Base-by-base conservation (phyloP, 1,140 invertebrate genomes). In the Holotrichia oblita region DNA sequence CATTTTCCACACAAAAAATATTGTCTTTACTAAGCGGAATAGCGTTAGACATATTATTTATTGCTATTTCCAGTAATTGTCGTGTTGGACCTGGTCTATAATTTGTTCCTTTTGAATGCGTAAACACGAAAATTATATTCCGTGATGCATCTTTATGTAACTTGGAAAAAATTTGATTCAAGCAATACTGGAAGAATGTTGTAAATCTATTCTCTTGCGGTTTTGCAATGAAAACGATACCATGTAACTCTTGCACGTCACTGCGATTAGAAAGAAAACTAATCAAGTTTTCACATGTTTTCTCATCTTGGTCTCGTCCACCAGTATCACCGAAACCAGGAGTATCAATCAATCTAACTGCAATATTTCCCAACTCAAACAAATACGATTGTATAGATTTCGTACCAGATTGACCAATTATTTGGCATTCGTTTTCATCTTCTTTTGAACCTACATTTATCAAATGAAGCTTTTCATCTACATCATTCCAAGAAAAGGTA, bases 111-210 rank as follows among this genome's bases (percentile, higher is more conserved):
- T 79, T 82, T 0, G 82, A 73, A 76, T 83, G 79, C 0, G 85
- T 85, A 79, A 85, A 85, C 9, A 84, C 74, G 77, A 85, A 85
- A 27, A 83, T 59, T 42, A 85, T 83, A 77, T 85, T 85, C 24
- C 79, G 76, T 41, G 80, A 73, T 4, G 85, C 85, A 10, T 81
- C 81, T 75, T 83, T 82, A 20, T 85, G 81, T 74, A 85, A 79
- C 40, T 82, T 78, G 0, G 83, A 82, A 27, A 85, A 76, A 20
- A 85, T 81, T 61, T 85, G 82, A 72, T 81, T 75, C 0, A 84
- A 78, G 72, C 85, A 85, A 42, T 83, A 85, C 44, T 83, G 73
- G 77, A 85, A 85, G 14, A 78, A 79, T 10, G 79, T 61, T 34
- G 77, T 83, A 20, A 77, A 77, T 24, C 83, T 78, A 0, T 83